Base-by-base conservation (phyloP, 2,113 vertebrate genomes). In the Pteruthius melanotis region DNA sequence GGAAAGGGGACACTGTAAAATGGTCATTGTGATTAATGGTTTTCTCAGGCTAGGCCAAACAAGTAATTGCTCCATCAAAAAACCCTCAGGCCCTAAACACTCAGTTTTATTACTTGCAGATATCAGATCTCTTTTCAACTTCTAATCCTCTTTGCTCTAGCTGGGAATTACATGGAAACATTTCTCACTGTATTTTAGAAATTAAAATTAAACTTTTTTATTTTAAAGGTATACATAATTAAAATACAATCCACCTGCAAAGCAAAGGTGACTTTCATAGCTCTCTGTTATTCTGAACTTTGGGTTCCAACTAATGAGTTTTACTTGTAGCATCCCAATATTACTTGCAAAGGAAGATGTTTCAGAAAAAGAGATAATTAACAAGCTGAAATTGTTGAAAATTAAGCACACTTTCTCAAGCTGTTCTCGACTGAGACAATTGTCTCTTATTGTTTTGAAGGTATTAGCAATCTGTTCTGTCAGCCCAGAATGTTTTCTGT, bases 21-120 rank as follows among this genome's bases (percentile, higher is more conserved):
- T 74, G 92, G 75, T 94, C 89, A 91, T 91, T 94, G 93, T 93
- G 95, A 97, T 94, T 94, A 96, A 97, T 90, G 89, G 57, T 90
- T 95, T 96, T 93, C 86, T 82, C 93, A 89, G 79, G 57, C 40
- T 63, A 75, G 60, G 60, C 60, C 52, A 91, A 74, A 84, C 5
- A 4, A 79, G 33, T 72, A 90, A 94, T 28, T 90, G 70, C 74
- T 91, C 74, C 68, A 78, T 79, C 23, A 75, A 83, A 93, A 78
- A 72, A 45, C 12, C 65, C 71, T 68, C 65, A 71, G 35, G 77
- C 39, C 27, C 19, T 63, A 83, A 86, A 65, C 9, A 95, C n/a
- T 82, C 75, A 72, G 63, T 74, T 94, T 86, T 71, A 74, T 83
- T 92, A 96, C 56, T 71, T 81, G 24, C 27, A 79, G 49, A 66